These are phyloP conservation scores for Takifugu bimaculatus DNA, from an alignment of 2,113 vertebrate species.

Conservation along the genomic window DNA sequence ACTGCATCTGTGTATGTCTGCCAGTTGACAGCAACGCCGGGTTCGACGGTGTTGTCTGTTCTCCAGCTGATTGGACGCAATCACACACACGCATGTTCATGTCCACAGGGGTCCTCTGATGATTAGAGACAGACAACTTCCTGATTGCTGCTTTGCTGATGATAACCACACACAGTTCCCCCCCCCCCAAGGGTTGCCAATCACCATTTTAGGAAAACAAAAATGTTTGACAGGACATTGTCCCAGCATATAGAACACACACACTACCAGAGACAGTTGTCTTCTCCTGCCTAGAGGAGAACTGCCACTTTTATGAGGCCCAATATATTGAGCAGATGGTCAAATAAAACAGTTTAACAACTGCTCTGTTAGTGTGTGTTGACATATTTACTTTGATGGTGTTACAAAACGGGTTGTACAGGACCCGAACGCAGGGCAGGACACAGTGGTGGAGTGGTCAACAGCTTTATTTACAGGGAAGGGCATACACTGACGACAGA, in stretches of 20 bases:
- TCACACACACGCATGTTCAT: not conserved
- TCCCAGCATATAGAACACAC: not conserved
- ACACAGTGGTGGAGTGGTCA: no score
- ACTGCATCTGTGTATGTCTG: not conserved
- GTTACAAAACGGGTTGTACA: no score
- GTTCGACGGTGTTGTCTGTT: constrained; percentile 33
- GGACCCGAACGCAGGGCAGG: no score
- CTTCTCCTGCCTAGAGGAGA: constrained; percentile 32
- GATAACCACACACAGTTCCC: constrained; percentile 25
- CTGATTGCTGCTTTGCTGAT: constrained; percentile 66
- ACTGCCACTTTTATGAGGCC: constrained; percentile 36
- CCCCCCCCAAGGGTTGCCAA: no score
- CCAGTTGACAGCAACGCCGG: constrained; percentile 20
- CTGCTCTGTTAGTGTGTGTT: constrained; percentile 38
- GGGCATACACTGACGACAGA: no score
- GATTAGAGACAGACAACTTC: constrained; percentile 70
- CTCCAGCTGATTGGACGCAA: constrained; percentile 46
- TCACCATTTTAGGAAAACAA: no score
- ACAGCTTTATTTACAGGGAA: no score
- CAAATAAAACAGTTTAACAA: constrained; percentile 49
- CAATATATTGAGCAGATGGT: constrained; percentile 57
- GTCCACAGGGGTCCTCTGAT: constrained; percentile 52
- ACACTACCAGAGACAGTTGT: constrained; percentile 26
- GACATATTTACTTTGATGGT: constrained; percentile 36
- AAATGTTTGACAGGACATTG: no score